Conservation (phyloP, 2,113 vertebrate genomes). For the Parus major region DNA sequence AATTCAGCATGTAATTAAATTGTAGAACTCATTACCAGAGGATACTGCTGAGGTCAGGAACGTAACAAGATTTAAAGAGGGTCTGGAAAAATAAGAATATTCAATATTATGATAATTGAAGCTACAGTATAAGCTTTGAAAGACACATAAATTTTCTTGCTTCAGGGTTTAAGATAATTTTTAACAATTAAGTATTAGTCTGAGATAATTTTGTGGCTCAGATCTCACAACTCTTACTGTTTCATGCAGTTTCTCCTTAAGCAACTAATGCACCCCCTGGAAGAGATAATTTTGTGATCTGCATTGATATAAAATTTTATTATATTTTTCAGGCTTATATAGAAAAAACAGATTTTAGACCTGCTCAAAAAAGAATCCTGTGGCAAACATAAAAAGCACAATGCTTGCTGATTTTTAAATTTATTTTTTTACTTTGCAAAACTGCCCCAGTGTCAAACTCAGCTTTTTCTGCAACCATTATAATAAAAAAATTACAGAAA, state of each 20-base stretch:
- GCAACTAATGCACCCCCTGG: neutral
- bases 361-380: neutral
- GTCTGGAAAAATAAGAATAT: constrained; percentile 48
- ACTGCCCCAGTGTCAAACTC: neutral
- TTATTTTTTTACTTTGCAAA: neutral
- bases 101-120: constrained; percentile 27
- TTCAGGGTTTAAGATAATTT: constrained; percentile 15
- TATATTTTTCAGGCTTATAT: neutral
- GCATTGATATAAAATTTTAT: neutral
- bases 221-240: neutral
- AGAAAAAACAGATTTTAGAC: neutral
- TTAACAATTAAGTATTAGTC: constrained; percentile 4
- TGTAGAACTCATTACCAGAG: constrained; percentile 51
- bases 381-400: neutral
- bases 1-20: constrained; percentile 39
- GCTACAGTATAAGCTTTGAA: neutral
- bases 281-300: neutral
- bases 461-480: neutral
- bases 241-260: neutral
- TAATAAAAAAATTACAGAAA: neutral
- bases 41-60: constrained; percentile 60
- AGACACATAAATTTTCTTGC: constrained; percentile 5
- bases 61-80: constrained; percentile 58
- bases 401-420: neutral
- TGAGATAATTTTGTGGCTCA: constrained; percentile 18